A percentile compares a stretch with the other conserved stretches of the same genome.
Conservation (phyloP, 2,888 invertebrate species). For the Agonopterix subpropinquella region DNA sequence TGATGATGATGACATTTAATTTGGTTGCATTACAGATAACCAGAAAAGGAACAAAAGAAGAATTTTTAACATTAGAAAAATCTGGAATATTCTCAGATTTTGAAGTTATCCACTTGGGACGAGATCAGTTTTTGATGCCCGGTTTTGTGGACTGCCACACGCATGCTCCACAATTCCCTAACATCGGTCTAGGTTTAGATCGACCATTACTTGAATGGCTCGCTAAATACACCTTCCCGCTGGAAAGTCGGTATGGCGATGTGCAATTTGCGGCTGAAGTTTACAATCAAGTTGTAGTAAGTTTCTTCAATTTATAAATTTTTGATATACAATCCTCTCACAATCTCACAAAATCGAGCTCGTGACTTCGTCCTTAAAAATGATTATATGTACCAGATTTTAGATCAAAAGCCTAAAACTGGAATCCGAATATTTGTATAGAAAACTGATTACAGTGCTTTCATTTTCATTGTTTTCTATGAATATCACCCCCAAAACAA, state of each 20-base stretch:
- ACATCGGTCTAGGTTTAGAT: constrained; percentile 89
- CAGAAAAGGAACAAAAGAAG: constrained; percentile 30
- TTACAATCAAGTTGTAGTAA: constrained; percentile 88
- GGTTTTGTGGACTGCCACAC: constrained; percentile 94
- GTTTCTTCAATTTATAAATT: constrained; percentile 27
- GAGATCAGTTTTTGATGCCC: constrained; percentile 85
- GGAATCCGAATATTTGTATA: too few species aligned
- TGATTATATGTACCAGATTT: too few species aligned
- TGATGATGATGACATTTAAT: too few species aligned
- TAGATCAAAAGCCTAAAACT: too few species aligned
- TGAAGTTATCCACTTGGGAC: constrained; percentile 28
- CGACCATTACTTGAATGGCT: constrained; percentile 90
- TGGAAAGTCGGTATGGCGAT: constrained; percentile 84
- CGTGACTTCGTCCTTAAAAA: too few species aligned
- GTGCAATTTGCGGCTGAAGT: constrained; percentile 80
- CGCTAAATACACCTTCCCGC: constrained; percentile 88
- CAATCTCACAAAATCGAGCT: too few species aligned
- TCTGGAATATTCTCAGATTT: constrained; percentile 25
- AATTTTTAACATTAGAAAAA: constrained; percentile 27
- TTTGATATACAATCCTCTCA: too few species aligned
- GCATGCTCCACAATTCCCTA: constrained; percentile 93
- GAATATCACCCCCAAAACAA: too few species aligned
- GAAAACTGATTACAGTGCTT: too few species aligned
- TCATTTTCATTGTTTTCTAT: too few species aligned
- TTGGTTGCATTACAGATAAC: constrained; percentile 32